Evolutionary conservation across 2,888 invertebrate species (phyloP).

Genomic region (Dioctria linearis): DNA sequence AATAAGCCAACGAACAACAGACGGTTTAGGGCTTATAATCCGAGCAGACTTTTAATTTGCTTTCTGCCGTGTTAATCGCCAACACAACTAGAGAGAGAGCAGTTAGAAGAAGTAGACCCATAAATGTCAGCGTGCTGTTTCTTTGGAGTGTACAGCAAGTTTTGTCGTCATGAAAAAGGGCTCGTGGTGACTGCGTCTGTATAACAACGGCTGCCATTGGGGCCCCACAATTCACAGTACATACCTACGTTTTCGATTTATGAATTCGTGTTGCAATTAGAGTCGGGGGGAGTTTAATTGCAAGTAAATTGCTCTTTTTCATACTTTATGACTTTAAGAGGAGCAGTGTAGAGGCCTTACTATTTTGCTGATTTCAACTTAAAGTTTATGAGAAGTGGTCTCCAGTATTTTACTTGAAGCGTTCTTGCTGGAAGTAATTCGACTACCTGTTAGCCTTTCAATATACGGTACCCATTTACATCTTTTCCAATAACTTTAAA

Average conservation of each 20-base stretch:
- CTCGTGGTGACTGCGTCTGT: slow-evolving; percentile 7
- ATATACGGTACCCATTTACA: not conserved
- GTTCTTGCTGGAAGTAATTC: slow-evolving; percentile 20
- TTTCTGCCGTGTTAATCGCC: slow-evolving; percentile 13
- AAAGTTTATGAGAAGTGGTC: not conserved
- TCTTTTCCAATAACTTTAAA: not conserved
- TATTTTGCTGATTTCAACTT: not conserved
- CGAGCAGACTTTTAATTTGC: slow-evolving; percentile 33
- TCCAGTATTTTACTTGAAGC: slow-evolving; percentile 19
- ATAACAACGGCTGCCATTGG: not conserved
- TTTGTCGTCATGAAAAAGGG: slow-evolving; percentile 14
- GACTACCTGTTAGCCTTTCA: slow-evolving; percentile 16
- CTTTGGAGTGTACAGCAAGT: not conserved
- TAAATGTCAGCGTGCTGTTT: slow-evolving; percentile 15
- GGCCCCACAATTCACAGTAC: slow-evolving; percentile 24
- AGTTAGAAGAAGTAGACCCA: slow-evolving; percentile 13
- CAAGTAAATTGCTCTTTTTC: slow-evolving; percentile 42
- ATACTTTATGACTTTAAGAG: slow-evolving; percentile 11
- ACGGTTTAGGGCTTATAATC: slow-evolving; percentile 28
- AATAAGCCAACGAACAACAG: slow-evolving; percentile 8
- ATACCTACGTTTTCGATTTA: slow-evolving; percentile 15
- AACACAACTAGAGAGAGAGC: not conserved
- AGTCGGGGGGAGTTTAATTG: slow-evolving; percentile 26
- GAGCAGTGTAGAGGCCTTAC: not conserved
- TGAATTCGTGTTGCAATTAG: slow-evolving; percentile 43